Evolutionary conservation across 2,888 invertebrate genomes (phyloP).

Genomic region (Latheticus oryzae): DNA sequence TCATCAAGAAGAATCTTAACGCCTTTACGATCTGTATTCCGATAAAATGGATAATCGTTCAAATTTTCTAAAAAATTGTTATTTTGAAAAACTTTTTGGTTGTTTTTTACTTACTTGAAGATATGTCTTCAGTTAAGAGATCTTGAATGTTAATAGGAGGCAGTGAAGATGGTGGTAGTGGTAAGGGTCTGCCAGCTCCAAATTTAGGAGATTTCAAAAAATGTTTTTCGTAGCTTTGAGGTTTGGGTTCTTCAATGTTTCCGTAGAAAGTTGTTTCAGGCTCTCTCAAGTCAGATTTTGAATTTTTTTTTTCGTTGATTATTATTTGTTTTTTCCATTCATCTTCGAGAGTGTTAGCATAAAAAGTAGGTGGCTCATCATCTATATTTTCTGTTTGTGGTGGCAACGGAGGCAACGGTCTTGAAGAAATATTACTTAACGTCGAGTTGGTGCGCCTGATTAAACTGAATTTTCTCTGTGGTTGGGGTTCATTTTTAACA

Average conservation of each 20-base stretch:
- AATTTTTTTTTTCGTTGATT: too few relatives aligned
- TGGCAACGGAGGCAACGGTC: conserved; percentile 10
- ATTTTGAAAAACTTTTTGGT: neutral
- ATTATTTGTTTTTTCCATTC: conserved; percentile 1
- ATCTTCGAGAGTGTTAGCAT: neutral
- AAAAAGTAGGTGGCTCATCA: too few relatives aligned
- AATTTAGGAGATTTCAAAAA: too few relatives aligned
- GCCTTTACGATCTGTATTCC: conserved; percentile 51
- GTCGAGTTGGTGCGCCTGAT: too few relatives aligned
- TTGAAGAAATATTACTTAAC: neutral
- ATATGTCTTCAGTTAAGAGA: neutral
- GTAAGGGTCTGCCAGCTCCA: too few relatives aligned
- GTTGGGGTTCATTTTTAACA: neutral
- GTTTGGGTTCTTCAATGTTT: too few relatives aligned
- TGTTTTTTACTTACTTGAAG: neutral
- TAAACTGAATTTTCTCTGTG: too few relatives aligned
- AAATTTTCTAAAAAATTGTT: conserved; percentile 46
- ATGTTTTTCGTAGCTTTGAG: too few relatives aligned
- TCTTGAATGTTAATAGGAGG: too few relatives aligned
- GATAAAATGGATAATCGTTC: conserved; percentile 47
- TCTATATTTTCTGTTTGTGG: neutral
- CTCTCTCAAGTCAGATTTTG: too few relatives aligned
- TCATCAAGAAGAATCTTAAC: conserved; percentile 47
- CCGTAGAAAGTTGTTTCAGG: too few relatives aligned
- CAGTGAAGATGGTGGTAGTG: too few relatives aligned